Evolutionary conservation across 2,113 vertebrate genomes (phyloP), one percentile per base, ranked within the genome.

Genomic region (Vireo altiloquus): DNA sequence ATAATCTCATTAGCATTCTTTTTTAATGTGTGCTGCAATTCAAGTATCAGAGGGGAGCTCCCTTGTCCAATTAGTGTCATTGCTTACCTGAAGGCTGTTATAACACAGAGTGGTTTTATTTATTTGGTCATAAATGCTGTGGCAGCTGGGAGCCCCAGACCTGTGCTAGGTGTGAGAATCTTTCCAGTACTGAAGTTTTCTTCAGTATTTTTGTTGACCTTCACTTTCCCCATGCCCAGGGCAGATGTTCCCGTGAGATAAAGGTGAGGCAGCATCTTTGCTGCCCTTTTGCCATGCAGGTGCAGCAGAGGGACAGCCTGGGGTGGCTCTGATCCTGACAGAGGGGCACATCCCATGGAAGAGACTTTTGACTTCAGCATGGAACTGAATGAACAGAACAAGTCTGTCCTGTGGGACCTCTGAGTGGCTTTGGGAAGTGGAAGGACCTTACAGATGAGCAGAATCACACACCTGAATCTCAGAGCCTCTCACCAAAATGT

Each of bases 331-430:
- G 72, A 21, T 46, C 42, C 74, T 39, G 17, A 14, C n/a, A 27
- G 20, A 2, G 8, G 13, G 8, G 7, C 20, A 13, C 25, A 9
- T 24, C 59, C 54, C 18, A 0, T 33, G 60, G 37, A 35, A 50
- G 7, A 54, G 19, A 15, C 7, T 14, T 47, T 5, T 47, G 28
- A 25, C 4, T 47, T 31, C 9, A 10, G 16, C 8, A 1, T 50
- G 22, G 35, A 53, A 15, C 27, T 42, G n/a, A n/a, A n/a, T n/a
- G n/a, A n/a, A n/a, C n/a, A n/a, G 0, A 0, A 11, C 10, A n/a
- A 3, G 37, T 50, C 35, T 23, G 19, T 35, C 14, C 3, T 22
- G 1, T 7, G 22, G 28, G 35, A 22, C 28, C 22, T 76, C 50
- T 64, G 27, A 46, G 16, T 14, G 2, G 16, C 50, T 54, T 40